Percentiles rank a stretch among this genome's conserved stretches.
These are phyloP conservation scores for Isichthys henryi DNA, from an alignment of 2,113 vertebrate species.

Conservation along the genomic window DNA sequence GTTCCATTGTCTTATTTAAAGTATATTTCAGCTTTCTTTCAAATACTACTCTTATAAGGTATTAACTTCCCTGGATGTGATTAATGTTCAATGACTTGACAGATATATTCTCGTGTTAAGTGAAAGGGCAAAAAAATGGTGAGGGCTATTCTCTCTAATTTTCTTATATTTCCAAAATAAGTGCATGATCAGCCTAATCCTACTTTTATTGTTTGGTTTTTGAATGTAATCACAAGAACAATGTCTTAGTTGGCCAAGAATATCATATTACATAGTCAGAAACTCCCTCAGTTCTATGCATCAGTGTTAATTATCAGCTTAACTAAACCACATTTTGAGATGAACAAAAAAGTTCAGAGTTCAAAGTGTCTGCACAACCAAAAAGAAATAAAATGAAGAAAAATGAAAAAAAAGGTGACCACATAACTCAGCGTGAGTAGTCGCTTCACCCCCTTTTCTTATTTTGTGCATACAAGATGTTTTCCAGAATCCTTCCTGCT, in stretches of 20 bases:
- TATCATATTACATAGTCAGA: background rate
- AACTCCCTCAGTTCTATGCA: background rate
- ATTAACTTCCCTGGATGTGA: background rate
- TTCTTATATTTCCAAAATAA: background rate
- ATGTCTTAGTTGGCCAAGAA: background rate
- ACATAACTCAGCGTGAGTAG: background rate
- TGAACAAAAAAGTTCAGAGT: background rate
- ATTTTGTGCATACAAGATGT: slow-evolving; percentile 20
- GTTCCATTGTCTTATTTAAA: background rate
- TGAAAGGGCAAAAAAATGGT: background rate
- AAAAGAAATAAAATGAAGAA: background rate
- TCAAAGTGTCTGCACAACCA: background rate
- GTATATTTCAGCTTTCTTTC: background rate
- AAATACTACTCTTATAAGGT: background rate
- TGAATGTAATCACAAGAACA: background rate
- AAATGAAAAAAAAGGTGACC: background rate
- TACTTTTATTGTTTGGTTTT: background rate
- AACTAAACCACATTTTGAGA: background rate
- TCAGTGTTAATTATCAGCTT: background rate
- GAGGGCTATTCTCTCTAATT: background rate
- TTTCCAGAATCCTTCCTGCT: slow-evolving; percentile 33
- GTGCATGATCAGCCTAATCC: background rate
- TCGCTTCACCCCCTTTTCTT: background rate
- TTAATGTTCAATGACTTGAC: background rate
- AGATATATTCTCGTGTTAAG: background rate